Evolutionary conservation across 2,888 invertebrate genomes (phyloP), one percentile per base, ranked within the genome.

Genomic region (Selenia dentaria): DNA sequence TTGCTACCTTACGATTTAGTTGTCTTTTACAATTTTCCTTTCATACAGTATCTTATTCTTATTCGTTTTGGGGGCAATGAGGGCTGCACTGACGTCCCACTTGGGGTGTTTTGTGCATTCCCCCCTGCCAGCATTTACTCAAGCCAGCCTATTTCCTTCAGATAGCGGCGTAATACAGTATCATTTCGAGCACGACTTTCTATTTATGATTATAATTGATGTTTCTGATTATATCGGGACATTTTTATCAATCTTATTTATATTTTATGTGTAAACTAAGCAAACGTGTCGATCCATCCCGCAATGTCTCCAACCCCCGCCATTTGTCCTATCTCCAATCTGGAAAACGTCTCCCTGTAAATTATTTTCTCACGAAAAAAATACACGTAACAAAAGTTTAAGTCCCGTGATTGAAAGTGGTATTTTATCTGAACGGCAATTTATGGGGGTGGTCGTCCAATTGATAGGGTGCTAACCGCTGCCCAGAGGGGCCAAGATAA

Each of bases 401-500:
- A 63, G 64, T 52, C 57, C 48, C 46, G 62, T 74, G 76, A 79
- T 79, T 77, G 75, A 79, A 78, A 68, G 70, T 67, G 59, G 49
- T 72, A 69, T 70, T 74, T 78, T 77, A 79, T 78, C 76, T 61
- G 62, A 69, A 62, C 64, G 65, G 64, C 70, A 73, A 79, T 80
- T 77, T 80, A 79, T 79, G 63, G 45, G 67, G 70, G 64, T 62
- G 66, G 64, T 56, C 59, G 57, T 59, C 68, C 74, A 73, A 76
- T 79, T 77, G 80, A 80, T 79, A 74, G 76, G 74, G 74, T 73
- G 79, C 75, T 77, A 79, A 79, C 77, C 72, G 68, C 64, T 67
- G 71, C 69, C 75, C 74, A 67, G 60, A 67, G 64, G 69, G 63
- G 55, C 64, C 27, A 46, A 62, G 79, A 79, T 80, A 80, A 79